Evolutionary conservation across 23 tunicate genomes (phyloP).

Genomic region (Clavelina lepadiformis): DNA sequence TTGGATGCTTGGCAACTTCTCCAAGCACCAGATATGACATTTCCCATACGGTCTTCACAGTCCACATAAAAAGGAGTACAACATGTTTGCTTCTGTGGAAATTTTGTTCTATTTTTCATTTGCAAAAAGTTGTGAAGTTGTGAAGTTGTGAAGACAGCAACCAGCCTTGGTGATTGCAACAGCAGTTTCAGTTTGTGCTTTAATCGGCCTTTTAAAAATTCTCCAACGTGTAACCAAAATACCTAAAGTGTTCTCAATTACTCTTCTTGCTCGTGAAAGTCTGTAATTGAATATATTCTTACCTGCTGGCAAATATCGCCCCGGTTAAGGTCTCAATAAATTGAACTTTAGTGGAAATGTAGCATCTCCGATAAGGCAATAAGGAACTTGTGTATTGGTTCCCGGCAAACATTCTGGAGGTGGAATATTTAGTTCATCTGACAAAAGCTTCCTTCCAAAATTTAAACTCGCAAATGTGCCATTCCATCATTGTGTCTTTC

Average conservation of each 20-base stretch:
- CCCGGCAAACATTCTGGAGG: no score
- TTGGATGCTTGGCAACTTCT: no score
- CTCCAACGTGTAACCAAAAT: constrained; percentile 4
- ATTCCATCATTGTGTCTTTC: no score
- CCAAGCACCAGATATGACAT: constrained; percentile 1
- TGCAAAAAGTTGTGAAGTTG: constrained; percentile 3
- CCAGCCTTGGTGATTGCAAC: neutral
- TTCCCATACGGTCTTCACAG: neutral
- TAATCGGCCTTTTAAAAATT: neutral
- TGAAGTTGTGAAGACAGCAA: no score
- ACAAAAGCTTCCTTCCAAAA: no score
- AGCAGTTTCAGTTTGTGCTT: neutral
- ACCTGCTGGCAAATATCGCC: neutral
- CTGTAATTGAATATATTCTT: neutral
- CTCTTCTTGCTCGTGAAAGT: neutral
- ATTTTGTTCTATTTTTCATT: neutral
- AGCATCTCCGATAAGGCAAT: neutral
- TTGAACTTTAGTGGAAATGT: neutral
- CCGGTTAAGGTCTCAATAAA: neutral
- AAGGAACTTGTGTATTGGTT: neutral
- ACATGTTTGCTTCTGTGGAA: neutral
- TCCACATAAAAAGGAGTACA: neutral
- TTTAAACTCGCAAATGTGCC: no score
- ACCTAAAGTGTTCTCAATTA: neutral
- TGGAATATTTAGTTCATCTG: no score